A percentile compares a stretch with the other conserved stretches of the same genome.
phyloP scores from a whole-genome alignment of 1,140 invertebrate genomes.

The Drosophila parabipectinata region DNA sequence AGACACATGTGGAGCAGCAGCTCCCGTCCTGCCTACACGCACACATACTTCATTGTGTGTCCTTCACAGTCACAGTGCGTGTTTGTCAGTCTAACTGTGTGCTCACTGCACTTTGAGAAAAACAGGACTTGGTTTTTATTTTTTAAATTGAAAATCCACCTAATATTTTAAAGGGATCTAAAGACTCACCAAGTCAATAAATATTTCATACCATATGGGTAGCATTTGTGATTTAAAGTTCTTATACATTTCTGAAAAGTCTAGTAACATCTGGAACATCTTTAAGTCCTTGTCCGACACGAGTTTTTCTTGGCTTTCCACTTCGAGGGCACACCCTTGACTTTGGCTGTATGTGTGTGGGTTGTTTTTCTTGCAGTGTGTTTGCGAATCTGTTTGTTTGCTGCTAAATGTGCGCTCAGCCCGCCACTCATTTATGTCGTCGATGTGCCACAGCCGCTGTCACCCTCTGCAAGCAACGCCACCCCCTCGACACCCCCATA shows the following conservation, averaged over 20 bases:
- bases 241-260: not conserved
- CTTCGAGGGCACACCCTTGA: slow-evolving; percentile 35
- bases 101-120: slow-evolving; percentile 26
- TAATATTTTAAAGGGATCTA: not conserved
- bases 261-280: not conserved
- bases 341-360: slow-evolving; percentile 16
- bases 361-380: slow-evolving; percentile 27
- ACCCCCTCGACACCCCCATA: slow-evolving; percentile 18
- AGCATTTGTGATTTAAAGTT: too few species aligned
- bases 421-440: slow-evolving; percentile 81
- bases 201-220: too few species aligned
- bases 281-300: slow-evolving; percentile 8
- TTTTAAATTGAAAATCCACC: not conserved
- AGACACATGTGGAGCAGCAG: slow-evolving; percentile 68
- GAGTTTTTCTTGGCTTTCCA: slow-evolving; percentile 21
- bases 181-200: too few species aligned
- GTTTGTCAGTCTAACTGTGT: slow-evolving; percentile 52
- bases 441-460: slow-evolving; percentile 70
- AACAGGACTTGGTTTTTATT: too few species aligned
- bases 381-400: slow-evolving; percentile 71
- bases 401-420: slow-evolving; percentile 80
- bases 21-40: slow-evolving; percentile 28
- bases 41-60: slow-evolving; percentile 61
- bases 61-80: slow-evolving; percentile 64
- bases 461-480: slow-evolving; percentile 25